A percentile compares a stretch with the other conserved stretches of the same genome.
Conservation (phyloP, 2,797 vertebrate species). For the Lacerta bilineata region DNA sequence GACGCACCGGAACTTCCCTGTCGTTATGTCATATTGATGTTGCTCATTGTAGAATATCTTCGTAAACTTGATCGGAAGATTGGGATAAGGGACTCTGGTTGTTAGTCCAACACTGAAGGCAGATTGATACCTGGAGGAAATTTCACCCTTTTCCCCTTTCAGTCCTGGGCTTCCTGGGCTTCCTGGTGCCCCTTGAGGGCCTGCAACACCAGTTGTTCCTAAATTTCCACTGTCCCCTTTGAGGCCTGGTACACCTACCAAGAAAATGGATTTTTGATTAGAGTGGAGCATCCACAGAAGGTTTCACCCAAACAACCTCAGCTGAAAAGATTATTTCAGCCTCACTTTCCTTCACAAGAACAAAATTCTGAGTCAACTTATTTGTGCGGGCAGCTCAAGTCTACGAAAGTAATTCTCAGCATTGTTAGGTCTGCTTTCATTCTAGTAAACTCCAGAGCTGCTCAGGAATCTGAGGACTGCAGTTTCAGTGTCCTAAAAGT, state of each 20-base stretch:
- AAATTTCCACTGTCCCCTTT: slow-evolving; percentile 76
- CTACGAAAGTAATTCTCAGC: not conserved
- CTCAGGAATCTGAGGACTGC: not conserved
- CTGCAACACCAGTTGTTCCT: slow-evolving; percentile 73
- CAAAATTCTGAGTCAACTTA: not conserved
- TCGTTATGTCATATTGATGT: slow-evolving; percentile 82
- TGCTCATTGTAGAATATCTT: slow-evolving; percentile 88
- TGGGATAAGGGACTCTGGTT: slow-evolving; percentile 61
- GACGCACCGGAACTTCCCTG: slow-evolving; percentile 85
- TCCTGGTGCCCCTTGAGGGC: slow-evolving; percentile 75
- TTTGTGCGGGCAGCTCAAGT: not conserved
- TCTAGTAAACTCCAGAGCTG: not conserved
- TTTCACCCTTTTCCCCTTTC: slow-evolving; percentile 81
- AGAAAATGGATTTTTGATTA: slow-evolving; percentile 34
- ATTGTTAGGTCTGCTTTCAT: not conserved
- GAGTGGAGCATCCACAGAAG: not conserved
- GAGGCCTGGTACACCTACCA: slow-evolving; percentile 78
- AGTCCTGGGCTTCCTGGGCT: slow-evolving; percentile 76
- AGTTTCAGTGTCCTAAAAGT: not conserved
- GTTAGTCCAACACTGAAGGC: slow-evolving; percentile 86
- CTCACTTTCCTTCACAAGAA: not conserved
- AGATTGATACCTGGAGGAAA: slow-evolving; percentile 78
- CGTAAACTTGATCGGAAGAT: slow-evolving; percentile 83
- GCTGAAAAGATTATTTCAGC: not conserved
- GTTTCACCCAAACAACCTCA: not conserved